These are phyloP conservation scores for Drosophila mettleri DNA, from an alignment of 2,888 invertebrate genomes.

Conservation along the genomic window DNA sequence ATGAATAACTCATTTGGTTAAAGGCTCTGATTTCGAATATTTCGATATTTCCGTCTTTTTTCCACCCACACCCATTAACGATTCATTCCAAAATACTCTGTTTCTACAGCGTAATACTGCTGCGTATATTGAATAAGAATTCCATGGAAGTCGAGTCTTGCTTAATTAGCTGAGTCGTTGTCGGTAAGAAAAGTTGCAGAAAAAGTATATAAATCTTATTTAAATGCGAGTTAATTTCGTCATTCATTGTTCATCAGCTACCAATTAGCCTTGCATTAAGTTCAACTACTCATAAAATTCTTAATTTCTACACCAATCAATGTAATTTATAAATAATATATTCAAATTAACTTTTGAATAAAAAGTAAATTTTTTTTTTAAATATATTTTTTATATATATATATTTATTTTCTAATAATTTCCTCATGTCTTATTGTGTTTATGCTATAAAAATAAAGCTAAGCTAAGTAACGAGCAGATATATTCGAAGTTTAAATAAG, in stretches of 20 bases:
- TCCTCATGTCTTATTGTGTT: no score
- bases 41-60: constrained; percentile 4
- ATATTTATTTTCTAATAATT: no score
- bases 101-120: background rate
- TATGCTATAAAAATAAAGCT: no score
- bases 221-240: background rate
- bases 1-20: constrained; percentile 63
- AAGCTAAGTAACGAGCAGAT: no score
- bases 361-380: background rate
- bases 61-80: background rate
- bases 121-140: background rate
- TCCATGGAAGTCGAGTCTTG: background rate
- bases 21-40: constrained; percentile 13
- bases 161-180: background rate
- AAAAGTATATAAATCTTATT: background rate
- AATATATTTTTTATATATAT: background rate
- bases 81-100: constrained; percentile 5
- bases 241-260: no score
- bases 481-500: background rate
- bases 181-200: background rate
- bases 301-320: background rate
- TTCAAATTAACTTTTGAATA: background rate
- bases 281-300: background rate
- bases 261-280: background rate
- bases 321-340: background rate